Percentiles rank a stretch among this genome's conserved stretches.
These are phyloP conservation scores for Rhodophaea formosa DNA, from an alignment of 2,888 invertebrate genomes.

Conservation along the genomic window DNA sequence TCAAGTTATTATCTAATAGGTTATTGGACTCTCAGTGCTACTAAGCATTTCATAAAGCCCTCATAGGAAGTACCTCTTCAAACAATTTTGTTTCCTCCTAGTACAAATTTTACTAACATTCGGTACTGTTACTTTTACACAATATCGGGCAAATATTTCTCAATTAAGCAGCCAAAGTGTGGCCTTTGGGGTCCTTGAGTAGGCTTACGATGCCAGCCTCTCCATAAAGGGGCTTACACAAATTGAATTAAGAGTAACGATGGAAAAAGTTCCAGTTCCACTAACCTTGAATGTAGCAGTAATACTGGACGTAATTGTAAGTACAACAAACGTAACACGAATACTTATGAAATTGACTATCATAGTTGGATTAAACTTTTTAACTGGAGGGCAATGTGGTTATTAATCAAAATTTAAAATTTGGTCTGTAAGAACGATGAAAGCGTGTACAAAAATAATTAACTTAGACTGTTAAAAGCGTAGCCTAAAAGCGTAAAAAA, in stretches of 20 bases:
- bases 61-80: neutral
- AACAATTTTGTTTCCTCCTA: neutral
- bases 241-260: constrained; percentile 44
- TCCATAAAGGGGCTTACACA: constrained; percentile 42
- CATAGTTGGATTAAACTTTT: too few relatives aligned
- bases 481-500: too few relatives aligned
- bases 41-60: too few relatives aligned
- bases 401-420: too few relatives aligned
- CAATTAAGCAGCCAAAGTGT: constrained; percentile 24
- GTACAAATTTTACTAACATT: neutral
- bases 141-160: constrained; percentile 20
- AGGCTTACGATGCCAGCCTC: constrained; percentile 24
- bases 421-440: too few relatives aligned
- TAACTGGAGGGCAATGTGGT: too few relatives aligned
- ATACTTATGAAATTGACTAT: too few relatives aligned
- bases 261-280: constrained; percentile 33
- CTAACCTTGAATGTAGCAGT: neutral
- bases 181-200: constrained; percentile 13
- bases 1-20: too few relatives aligned
- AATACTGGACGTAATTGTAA: neutral
- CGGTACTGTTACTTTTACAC: neutral
- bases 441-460: too few relatives aligned
- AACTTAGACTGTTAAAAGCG: too few relatives aligned
- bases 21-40: too few relatives aligned
- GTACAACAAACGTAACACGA: too few relatives aligned